phyloP scores from a whole-genome alignment of 1,140 invertebrate genomes.

The Pseudomyrmex concolor region DNA sequence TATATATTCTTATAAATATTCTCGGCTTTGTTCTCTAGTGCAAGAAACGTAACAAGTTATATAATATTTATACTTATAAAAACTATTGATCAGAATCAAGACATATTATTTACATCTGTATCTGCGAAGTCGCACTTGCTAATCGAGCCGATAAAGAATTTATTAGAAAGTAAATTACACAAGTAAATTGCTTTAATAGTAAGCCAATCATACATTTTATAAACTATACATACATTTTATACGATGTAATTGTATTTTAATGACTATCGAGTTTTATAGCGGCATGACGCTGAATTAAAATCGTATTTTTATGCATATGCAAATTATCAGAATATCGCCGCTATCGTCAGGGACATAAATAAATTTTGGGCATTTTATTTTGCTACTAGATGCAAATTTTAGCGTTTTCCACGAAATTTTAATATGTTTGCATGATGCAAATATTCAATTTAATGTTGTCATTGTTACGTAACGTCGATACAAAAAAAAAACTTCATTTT shows the following conservation, averaged over 20 bases:
- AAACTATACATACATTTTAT: neutral
- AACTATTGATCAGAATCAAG: too few species aligned
- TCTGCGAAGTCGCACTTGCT: too few species aligned
- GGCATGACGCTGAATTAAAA: conserved; percentile 15
- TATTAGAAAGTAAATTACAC: too few species aligned
- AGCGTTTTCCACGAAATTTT: neutral
- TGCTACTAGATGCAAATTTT: neutral
- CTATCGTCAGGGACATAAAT: neutral
- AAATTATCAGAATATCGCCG: neutral
- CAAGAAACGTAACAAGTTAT: too few species aligned
- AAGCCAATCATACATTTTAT: neutral
- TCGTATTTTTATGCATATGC: conserved; percentile 40
- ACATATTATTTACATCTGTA: too few species aligned
- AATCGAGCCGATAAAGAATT: too few species aligned
- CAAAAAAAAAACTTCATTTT: too few species aligned
- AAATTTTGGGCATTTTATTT: neutral
- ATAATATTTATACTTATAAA: too few species aligned
- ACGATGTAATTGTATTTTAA: neutral
- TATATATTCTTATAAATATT: too few species aligned
- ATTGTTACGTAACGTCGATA: neutral
- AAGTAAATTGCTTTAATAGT: too few species aligned
- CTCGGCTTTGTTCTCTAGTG: too few species aligned
- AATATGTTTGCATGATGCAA: neutral
- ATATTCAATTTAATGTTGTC: neutral
- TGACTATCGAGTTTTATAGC: neutral